A percentile compares a stretch with the other conserved stretches of the same genome.
Conservation (phyloP, 2,888 invertebrate genomes). For the Anarsia innoxiella region DNA sequence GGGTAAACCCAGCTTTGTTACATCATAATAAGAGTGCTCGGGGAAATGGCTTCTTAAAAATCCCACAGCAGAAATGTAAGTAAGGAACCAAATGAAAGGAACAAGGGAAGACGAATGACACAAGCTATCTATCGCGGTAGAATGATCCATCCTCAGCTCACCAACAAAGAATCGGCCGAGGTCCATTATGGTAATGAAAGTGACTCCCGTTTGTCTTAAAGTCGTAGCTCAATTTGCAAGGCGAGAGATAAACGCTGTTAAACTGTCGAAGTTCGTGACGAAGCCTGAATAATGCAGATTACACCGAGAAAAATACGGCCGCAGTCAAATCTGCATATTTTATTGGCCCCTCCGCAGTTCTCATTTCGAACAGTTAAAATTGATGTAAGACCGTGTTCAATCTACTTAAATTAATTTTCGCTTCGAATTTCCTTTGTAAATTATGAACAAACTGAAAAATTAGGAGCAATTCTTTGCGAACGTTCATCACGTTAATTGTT, state of each 20-base stretch:
- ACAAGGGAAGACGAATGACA: constrained; percentile 11
- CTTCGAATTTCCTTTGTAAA: no score
- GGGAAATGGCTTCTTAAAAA: not conserved
- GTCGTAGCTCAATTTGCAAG: constrained; percentile 76
- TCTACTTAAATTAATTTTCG: not conserved
- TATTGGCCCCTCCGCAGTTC: constrained; percentile 67
- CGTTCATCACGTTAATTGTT: no score
- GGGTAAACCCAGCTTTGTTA: no score
- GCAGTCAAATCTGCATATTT: constrained; percentile 74
- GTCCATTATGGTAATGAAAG: constrained; percentile 74
- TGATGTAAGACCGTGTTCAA: no score
- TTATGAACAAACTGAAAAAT: no score
- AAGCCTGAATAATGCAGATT: constrained; percentile 76
- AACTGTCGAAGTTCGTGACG: constrained; percentile 76
- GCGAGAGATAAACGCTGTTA: constrained; percentile 75
- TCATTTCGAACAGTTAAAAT: no score
- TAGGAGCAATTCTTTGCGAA: no score
- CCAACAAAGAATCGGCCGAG: constrained; percentile 67
- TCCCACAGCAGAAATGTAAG: constrained; percentile 13
- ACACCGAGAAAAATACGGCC: constrained; percentile 73
- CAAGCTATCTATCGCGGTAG: constrained; percentile 7
- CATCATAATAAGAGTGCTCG: no score
- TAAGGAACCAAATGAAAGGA: constrained; percentile 15
- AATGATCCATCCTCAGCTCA: constrained; percentile 53
- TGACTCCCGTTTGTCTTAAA: constrained; percentile 75